Evolutionary conservation across 2,888 invertebrate genomes (phyloP).

Genomic region (Odontocolon sp.): DNA sequence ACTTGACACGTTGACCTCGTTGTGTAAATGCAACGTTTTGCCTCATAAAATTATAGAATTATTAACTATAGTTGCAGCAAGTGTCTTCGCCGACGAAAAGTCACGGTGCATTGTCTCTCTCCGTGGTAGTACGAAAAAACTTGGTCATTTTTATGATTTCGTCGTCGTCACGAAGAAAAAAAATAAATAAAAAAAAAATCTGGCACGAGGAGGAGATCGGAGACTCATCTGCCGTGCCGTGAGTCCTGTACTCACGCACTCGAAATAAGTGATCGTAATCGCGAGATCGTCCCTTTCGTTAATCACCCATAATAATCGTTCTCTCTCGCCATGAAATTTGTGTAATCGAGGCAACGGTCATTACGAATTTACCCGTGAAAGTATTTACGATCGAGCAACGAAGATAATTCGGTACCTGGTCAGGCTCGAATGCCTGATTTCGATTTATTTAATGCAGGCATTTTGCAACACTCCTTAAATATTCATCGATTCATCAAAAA

Average conservation of each 20-base stretch:
- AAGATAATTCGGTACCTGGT: slow-evolving; percentile 36
- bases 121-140: slow-evolving; percentile 5
- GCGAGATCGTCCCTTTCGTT: slow-evolving; percentile 35
- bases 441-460: slow-evolving; percentile 31
- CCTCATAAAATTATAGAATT: slow-evolving; percentile 37
- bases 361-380: slow-evolving; percentile 60
- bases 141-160: neutral
- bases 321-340: slow-evolving; percentile 29
- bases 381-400: slow-evolving; percentile 53
- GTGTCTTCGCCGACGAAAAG: neutral
- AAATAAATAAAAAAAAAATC: neutral
- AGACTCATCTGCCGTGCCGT: slow-evolving; percentile 17
- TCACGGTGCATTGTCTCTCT: slow-evolving; percentile 43
- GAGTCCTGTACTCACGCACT: neutral
- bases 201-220: slow-evolving; percentile 6
- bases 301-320: slow-evolving; percentile 45
- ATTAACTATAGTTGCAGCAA: slow-evolving; percentile 29
- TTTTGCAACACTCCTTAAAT: neutral
- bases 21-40: slow-evolving; percentile 51
- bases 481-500: slow-evolving; percentile 27
- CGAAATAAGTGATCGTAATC: slow-evolving; percentile 35
- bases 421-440: slow-evolving; percentile 12
- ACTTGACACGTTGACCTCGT: slow-evolving; percentile 56
- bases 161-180: neutral
- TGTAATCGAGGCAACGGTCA: slow-evolving; percentile 48